Conservation (phyloP, 2,797 vertebrate species). For the Linurgus olivaceus region DNA sequence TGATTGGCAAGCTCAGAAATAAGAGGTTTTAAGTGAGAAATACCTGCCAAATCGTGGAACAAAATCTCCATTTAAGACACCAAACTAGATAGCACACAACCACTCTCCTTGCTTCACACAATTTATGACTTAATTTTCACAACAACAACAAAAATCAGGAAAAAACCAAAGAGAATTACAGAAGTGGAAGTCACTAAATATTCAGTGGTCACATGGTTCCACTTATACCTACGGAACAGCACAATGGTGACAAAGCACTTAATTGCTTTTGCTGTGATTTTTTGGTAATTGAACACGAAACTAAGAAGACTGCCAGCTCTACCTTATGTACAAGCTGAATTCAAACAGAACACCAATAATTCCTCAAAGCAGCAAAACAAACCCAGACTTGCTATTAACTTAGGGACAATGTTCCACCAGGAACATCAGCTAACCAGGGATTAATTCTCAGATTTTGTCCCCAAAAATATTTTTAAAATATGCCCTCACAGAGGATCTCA, state of each 20-base stretch:
- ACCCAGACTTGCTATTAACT: not conserved
- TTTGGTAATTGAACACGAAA: not conserved
- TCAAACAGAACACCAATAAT: not conserved
- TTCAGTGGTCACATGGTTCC: not conserved
- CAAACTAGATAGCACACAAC: accelerated
- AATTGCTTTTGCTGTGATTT: not conserved
- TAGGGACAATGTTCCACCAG: not conserved
- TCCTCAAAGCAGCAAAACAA: not conserved
- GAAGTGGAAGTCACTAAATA: not conserved
- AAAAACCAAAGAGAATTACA: not conserved
- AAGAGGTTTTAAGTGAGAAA: not conserved
- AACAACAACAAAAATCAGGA: not conserved
- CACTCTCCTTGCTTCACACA: not conserved
- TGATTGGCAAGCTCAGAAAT: not conserved
- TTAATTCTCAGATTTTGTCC: not conserved
- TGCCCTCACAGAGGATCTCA: accelerated
- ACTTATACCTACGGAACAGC: not conserved
- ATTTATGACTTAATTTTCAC: not conserved
- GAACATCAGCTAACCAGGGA: not conserved
- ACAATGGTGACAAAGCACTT: not conserved
- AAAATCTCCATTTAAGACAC: not conserved
- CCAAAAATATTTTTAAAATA: not conserved
- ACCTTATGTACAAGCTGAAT: not conserved
- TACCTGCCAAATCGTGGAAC: not conserved
- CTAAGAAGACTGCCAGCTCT: not conserved